phyloP scores from a whole-genome alignment of 2,797 vertebrate genomes.

The Gastrophryne carolinensis region DNA sequence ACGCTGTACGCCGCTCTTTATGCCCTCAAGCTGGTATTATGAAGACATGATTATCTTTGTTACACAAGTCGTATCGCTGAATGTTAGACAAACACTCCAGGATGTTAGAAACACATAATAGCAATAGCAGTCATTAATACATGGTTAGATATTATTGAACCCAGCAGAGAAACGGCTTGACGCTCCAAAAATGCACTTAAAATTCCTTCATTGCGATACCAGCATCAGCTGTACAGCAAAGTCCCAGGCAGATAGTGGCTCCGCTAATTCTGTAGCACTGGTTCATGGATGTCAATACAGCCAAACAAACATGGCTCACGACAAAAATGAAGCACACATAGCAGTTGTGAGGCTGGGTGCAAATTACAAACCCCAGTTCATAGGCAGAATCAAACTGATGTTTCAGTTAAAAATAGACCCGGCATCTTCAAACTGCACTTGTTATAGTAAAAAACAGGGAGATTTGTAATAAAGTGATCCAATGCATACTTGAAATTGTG shows the following conservation, averaged over 20 bases:
- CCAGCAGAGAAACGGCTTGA: background rate
- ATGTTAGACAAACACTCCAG: background rate
- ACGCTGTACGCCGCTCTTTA: background rate
- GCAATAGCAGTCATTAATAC: background rate
- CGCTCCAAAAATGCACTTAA: background rate
- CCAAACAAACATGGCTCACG: too few species aligned
- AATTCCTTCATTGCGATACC: background rate
- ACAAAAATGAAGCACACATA: too few species aligned
- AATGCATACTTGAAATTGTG: too few species aligned
- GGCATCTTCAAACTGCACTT: too few species aligned
- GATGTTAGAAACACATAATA: background rate
- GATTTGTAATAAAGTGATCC: too few species aligned
- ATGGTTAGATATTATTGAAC: background rate
- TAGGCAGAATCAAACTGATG: too few species aligned
- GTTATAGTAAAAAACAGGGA: too few species aligned
- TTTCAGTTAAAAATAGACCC: too few species aligned
- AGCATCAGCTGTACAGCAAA: background rate
- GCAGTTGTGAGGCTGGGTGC: too few species aligned
- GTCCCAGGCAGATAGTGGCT: background rate
- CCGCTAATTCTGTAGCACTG: background rate
- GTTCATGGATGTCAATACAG: background rate
- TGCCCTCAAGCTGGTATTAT: background rate
- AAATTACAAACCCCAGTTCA: too few species aligned
- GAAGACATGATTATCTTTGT: background rate
- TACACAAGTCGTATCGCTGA: background rate